phyloP scores from a whole-genome alignment of 2,113 vertebrate species.

The Nothobranchius furzeri region DNA sequence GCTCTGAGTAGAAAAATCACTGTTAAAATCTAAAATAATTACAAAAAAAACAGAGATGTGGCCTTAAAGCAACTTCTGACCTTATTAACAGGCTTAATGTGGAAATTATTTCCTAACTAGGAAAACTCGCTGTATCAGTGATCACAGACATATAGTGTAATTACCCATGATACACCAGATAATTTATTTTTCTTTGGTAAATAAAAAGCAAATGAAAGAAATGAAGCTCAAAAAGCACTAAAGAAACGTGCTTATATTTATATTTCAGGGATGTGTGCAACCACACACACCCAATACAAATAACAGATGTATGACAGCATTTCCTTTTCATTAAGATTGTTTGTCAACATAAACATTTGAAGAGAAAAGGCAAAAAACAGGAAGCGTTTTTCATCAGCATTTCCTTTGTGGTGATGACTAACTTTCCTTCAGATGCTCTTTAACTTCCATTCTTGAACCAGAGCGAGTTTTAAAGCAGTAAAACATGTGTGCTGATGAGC shows the following conservation, averaged over 20 bases:
- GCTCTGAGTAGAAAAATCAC: slow-evolving; percentile 75
- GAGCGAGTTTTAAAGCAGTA: background rate
- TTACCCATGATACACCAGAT: background rate
- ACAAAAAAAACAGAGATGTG: too few species aligned
- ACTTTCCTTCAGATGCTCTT: slow-evolving; percentile 14
- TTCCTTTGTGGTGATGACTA: slow-evolving; percentile 9
- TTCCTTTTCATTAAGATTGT: background rate
- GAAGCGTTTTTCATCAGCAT: slow-evolving; percentile 26
- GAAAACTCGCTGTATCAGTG: background rate
- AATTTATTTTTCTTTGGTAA: too few species aligned
- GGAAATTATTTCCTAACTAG: too few species aligned
- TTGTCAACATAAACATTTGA: too few species aligned
- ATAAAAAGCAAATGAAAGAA: background rate
- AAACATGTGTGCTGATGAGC: slow-evolving; percentile 12
- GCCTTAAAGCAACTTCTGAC: too few species aligned
- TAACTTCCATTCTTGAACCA: slow-evolving; percentile 29
- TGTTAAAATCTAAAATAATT: background rate
- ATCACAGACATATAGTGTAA: background rate
- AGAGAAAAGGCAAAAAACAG: slow-evolving; percentile 16
- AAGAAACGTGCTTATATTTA: background rate
- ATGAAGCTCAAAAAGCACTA: background rate
- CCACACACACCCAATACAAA: background rate
- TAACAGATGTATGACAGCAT: background rate
- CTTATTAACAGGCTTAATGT: too few species aligned
- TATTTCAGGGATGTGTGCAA: too few species aligned